Conservation (phyloP, 2,113 vertebrate genomes). For the Salvator merianae region DNA sequence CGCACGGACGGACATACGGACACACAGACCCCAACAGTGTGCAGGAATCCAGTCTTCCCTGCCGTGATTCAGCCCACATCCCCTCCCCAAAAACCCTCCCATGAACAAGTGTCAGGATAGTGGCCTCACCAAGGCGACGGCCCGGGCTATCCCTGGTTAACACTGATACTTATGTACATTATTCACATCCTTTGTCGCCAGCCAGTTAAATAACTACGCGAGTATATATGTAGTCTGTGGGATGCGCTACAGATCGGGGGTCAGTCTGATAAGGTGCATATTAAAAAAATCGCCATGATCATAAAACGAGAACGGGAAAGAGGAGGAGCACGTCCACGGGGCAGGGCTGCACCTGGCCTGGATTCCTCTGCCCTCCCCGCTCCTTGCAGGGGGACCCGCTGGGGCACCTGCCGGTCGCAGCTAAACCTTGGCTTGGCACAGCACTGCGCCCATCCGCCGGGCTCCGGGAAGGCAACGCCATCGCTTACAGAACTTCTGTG, state of each 20-base stretch:
- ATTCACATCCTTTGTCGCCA: constrained; percentile 92
- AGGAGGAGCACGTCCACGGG: constrained; percentile 26
- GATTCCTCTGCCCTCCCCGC: background rate
- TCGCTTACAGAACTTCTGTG: constrained; percentile 78
- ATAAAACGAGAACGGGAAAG: constrained; percentile 57
- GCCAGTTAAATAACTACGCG: constrained; percentile 94
- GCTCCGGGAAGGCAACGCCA: background rate
- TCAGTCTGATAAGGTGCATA: constrained; percentile 85
- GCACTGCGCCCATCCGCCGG: background rate
- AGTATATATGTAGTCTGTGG: constrained; percentile 74
- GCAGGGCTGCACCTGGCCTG: constrained; percentile 14
- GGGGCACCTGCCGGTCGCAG: constrained; percentile 26
- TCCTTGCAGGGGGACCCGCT: background rate
- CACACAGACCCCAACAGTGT: background rate
- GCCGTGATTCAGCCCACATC: constrained; percentile 31
- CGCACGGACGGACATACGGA: background rate
- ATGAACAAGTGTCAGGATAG: background rate
- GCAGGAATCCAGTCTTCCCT: constrained; percentile 17
- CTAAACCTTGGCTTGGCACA: background rate
- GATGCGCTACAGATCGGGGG: constrained; percentile 67
- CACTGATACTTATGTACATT: constrained; percentile 89
- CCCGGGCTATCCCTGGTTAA: constrained; percentile 33
- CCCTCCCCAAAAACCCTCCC: background rate
- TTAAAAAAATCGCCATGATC: constrained; percentile 63
- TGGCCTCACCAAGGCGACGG: background rate